Base-by-base conservation (phyloP, 2,113 vertebrate species). In the Hydrolagus affinis region DNA sequence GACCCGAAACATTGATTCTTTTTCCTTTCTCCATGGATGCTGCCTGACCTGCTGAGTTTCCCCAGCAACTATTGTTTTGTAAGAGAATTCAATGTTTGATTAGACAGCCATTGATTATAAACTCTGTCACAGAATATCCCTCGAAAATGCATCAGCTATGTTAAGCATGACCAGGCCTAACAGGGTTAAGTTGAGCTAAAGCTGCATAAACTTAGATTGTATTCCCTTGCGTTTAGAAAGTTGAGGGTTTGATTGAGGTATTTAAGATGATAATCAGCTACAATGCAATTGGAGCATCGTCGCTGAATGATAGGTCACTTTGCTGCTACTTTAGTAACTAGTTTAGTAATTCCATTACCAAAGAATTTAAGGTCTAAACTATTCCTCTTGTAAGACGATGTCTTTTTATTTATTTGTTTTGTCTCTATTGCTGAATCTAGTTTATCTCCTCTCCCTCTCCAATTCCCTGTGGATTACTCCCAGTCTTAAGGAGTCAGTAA, bases 211-310 rank as follows among this genome's bases (percentile, higher is more conserved):
- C n/a, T n/a, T n/a, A n/a, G n/a, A n/a, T n/a, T n/a, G n/a, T n/a
- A n/a, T n/a, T n/a, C n/a, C n/a, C n/a, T n/a, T n/a, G n/a, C n/a
- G n/a, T n/a, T n/a, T n/a, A n/a, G n/a, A n/a, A n/a, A n/a, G n/a
- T n/a, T n/a, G n/a, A 23, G n/a, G 11, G n/a, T 78, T 59, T 78
- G n/a, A 57, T 23, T 44, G 12, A 78, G 44, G 62, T 78, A 78
- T 59, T 62, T 60, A 60, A 11, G n/a, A 60, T 59, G n/a, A n/a
- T 74, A 74, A 78, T 78, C n/a, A 80, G n/a, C 28, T 80, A 80
- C 11, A 6, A 9, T 62, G 60, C 76, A 62, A 80, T n/a, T 14
- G n/a, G 57, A 15, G 7, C n/a, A 25, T 77, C 11, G 59, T 59
- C 59, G 56, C 23, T n/a, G 25, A 62, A 25, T 25, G 23, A n/a